phyloP scores from a whole-genome alignment of 2,797 vertebrate species.

The Girardinus metallicus region DNA sequence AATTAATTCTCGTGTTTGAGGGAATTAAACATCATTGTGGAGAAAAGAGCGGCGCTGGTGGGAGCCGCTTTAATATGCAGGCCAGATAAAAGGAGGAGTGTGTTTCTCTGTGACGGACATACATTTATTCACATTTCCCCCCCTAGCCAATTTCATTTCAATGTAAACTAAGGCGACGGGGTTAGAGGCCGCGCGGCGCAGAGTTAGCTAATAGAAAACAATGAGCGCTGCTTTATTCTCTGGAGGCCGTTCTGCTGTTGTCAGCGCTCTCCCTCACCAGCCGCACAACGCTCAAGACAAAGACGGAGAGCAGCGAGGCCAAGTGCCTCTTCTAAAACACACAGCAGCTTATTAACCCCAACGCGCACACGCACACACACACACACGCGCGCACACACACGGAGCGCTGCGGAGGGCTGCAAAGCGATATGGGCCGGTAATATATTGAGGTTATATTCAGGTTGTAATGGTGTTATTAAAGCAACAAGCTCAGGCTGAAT shows the following conservation, averaged over 20 bases:
- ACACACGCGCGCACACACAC: constrained; percentile 26
- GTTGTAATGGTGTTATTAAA: constrained; percentile 82
- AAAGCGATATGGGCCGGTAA: constrained; percentile 66
- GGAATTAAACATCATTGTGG: constrained; percentile 80
- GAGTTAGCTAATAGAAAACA: constrained; percentile 82
- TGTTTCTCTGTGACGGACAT: constrained; percentile 64
- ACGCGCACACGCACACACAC: constrained; percentile 61
- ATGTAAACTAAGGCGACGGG: constrained; percentile 69
- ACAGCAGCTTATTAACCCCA: constrained; percentile 77
- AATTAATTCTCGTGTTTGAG: constrained; percentile 85
- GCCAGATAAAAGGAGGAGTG: constrained; percentile 76
- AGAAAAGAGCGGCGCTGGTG: constrained; percentile 65
- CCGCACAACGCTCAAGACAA: constrained; percentile 68
- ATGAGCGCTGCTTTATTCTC: constrained; percentile 75
- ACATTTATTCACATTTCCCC: constrained; percentile 69
- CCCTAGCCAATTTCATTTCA: constrained; percentile 78
- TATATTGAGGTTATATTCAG: constrained; percentile 78
- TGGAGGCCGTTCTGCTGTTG: constrained; percentile 71
- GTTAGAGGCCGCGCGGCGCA: constrained; percentile 50
- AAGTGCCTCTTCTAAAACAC: constrained; percentile 76
- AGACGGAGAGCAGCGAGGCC: constrained; percentile 67
- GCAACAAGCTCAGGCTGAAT: constrained; percentile 76
- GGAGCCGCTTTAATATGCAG: constrained; percentile 75
- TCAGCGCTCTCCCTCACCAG: constrained; percentile 66
- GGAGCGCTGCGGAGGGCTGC: constrained; percentile 37